Evolutionary conservation across 1,140 invertebrate species (phyloP).

Genomic region (Megalopta genalis): DNA sequence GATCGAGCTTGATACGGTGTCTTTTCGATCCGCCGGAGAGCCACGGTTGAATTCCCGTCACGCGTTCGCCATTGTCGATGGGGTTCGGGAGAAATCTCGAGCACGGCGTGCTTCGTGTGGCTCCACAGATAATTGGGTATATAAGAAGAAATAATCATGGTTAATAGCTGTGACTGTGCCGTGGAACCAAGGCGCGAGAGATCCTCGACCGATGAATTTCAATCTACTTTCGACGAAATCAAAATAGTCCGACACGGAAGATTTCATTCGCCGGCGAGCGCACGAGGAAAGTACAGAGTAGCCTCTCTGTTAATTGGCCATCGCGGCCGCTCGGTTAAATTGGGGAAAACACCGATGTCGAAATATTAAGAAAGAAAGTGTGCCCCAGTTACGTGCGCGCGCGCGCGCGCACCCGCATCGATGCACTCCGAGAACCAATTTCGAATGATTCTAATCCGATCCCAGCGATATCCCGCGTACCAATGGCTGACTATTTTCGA

Average conservation of each 20-base stretch:
- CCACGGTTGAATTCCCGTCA: not conserved
- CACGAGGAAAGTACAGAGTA: constrained; percentile 24
- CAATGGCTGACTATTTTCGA: too few species aligned
- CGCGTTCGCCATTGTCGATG: not conserved
- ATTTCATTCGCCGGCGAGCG: too few species aligned
- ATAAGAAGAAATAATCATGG: constrained; percentile 2
- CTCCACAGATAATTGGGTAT: not conserved
- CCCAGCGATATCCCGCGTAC: too few species aligned
- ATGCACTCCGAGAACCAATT: constrained; percentile 11
- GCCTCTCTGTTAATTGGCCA: constrained; percentile 17
- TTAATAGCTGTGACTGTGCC: not conserved
- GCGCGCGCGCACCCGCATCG: not conserved
- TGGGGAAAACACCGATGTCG: not conserved
- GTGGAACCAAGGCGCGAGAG: not conserved
- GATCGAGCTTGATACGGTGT: too few species aligned
- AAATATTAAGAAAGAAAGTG: constrained; percentile 38
- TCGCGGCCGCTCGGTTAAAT: not conserved
- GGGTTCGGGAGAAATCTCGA: not conserved
- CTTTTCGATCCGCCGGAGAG: too few species aligned
- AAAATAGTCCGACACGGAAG: not conserved
- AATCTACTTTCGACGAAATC: not conserved
- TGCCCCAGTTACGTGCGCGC: constrained; percentile 15
- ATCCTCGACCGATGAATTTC: not conserved
- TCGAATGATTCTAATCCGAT: too few species aligned
- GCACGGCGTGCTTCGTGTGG: not conserved